Evolutionary conservation across 2,797 vertebrate genomes (phyloP), one percentile per base, ranked within the genome.

Genomic region (Micropoecilia bifurca): DNA sequence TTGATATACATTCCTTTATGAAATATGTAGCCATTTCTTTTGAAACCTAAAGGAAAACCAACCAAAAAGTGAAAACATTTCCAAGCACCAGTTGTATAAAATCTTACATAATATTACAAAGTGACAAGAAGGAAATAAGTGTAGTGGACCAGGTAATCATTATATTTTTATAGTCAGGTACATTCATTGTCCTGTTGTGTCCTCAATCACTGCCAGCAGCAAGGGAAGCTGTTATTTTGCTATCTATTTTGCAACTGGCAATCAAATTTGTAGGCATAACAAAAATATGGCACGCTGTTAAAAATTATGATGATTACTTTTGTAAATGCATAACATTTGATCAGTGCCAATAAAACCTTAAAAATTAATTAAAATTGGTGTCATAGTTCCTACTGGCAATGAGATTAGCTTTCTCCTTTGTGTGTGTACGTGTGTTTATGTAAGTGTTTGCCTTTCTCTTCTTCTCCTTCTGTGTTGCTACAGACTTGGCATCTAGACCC

Each of bases 311-410:
- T 57, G 57, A 59, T 59, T 13, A 28, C 57, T 50, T 59, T 28
- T 59, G 12, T 36, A 41, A 68, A 68, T 68, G 16, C 25, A 68
- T 41, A 30, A 25, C 16, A 41, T 68, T 68, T 39, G 63, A 41
- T 63, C 30, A 36, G 14, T 33, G 59, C 59, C 63, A 68, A 68
- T 22, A 68, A 41, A 41, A 68, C 33, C 18, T 20, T 12, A 68
- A 68, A 41, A 41, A 41, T 30, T 39, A 22, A 68, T 39, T 41
- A 68, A 68, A 68, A 25, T 36, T 12, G 63, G 36, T 68, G 36
- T 68, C 36, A 68, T 41, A 68, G 66, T 69, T 69, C 66, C 41
- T 43, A 6, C 39, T 69, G 66, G 66, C 66, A 69, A 18, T 25
- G 22, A 43, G 66, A n/a, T 69, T 69, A 39, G 36, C 36, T 43